Percentiles rank a stretch among this genome's conserved stretches.
Conservation (phyloP, 2,888 invertebrate species). For the Cremastobaeus sp. region DNA sequence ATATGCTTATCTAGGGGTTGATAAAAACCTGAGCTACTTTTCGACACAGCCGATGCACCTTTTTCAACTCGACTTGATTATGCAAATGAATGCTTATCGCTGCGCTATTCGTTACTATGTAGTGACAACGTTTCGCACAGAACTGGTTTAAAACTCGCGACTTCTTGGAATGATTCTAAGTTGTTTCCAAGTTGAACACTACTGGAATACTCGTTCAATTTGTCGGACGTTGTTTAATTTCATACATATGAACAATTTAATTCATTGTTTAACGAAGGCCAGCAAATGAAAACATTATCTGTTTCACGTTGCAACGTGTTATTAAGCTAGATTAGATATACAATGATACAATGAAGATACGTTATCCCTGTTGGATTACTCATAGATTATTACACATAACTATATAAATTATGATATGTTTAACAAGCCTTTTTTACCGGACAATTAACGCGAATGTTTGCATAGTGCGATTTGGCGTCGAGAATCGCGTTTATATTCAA, state of each 20-base stretch:
- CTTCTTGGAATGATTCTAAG: no score
- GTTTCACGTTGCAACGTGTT: slow-evolving; percentile 27
- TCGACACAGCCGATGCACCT: slow-evolving; percentile 38
- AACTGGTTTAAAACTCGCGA: slow-evolving; percentile 2
- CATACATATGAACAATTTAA: slow-evolving; percentile 1
- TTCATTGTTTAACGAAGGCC: slow-evolving; percentile 5
- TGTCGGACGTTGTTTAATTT: no score
- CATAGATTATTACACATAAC: slow-evolving; percentile 47
- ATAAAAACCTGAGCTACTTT: slow-evolving; percentile 50
- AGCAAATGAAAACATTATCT: slow-evolving; percentile 38
- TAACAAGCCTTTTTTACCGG: slow-evolving; percentile 50
- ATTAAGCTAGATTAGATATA: slow-evolving; percentile 51
- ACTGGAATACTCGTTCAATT: no score
- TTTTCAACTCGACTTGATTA: slow-evolving; percentile 23
- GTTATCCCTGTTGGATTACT: slow-evolving; percentile 51
- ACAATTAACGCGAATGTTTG: slow-evolving; percentile 52
- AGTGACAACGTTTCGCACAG: neutral
- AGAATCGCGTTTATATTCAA: slow-evolving; percentile 29
- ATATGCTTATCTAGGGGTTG: slow-evolving; percentile 63
- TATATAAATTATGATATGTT: slow-evolving; percentile 51
- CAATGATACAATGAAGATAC: slow-evolving; percentile 44
- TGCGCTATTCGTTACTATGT: slow-evolving; percentile 1
- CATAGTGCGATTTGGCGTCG: slow-evolving; percentile 1
- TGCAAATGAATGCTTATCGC: slow-evolving; percentile 31
- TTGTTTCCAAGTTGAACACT: no score